Conservation (phyloP, 1,140 invertebrate species). For the Orchesella cincta region DNA sequence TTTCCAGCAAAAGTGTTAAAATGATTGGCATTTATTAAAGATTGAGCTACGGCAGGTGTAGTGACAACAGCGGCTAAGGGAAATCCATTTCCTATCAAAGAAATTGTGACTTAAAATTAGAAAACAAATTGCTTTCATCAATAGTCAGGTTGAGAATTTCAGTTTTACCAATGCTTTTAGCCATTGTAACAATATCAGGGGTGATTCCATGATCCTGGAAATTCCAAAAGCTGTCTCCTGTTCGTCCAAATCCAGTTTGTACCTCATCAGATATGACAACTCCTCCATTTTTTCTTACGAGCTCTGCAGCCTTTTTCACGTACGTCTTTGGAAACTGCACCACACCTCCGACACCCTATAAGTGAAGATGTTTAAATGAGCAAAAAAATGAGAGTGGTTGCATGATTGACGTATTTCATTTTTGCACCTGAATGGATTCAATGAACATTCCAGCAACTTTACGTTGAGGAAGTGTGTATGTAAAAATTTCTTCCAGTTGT, state of each 20-base stretch:
- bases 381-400: neutral
- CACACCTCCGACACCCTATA: slow-evolving; percentile 79
- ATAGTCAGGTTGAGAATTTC: slow-evolving; percentile 11
- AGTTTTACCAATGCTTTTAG: slow-evolving; percentile 73
- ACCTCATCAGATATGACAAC: slow-evolving; percentile 91
- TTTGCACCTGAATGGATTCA: slow-evolving; percentile 87
- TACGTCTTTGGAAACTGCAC: slow-evolving; percentile 91
- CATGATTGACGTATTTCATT: slow-evolving; percentile 6
- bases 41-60: slow-evolving; percentile 77
- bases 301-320: slow-evolving; percentile 77
- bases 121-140: slow-evolving; percentile 53
- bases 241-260: slow-evolving; percentile 77
- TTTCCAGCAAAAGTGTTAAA: slow-evolving; percentile 98
- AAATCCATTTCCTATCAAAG: slow-evolving; percentile 76
- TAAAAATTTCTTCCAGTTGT: slow-evolving; percentile 77
- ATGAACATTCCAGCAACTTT: slow-evolving; percentile 85
- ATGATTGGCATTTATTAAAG: slow-evolving; percentile 73
- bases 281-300: slow-evolving; percentile 77
- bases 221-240: slow-evolving; percentile 92
- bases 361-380: neutral
- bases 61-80: slow-evolving; percentile 93
- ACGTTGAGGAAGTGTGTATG: slow-evolving; percentile 72
- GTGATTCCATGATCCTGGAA: slow-evolving; percentile 82
- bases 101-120: neutral
- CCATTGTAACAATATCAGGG: slow-evolving; percentile 91